Evolutionary conservation across 2,797 vertebrate genomes (phyloP), one percentile per base, ranked within the genome.

Genomic region (Petrocephalus sullivani): DNA sequence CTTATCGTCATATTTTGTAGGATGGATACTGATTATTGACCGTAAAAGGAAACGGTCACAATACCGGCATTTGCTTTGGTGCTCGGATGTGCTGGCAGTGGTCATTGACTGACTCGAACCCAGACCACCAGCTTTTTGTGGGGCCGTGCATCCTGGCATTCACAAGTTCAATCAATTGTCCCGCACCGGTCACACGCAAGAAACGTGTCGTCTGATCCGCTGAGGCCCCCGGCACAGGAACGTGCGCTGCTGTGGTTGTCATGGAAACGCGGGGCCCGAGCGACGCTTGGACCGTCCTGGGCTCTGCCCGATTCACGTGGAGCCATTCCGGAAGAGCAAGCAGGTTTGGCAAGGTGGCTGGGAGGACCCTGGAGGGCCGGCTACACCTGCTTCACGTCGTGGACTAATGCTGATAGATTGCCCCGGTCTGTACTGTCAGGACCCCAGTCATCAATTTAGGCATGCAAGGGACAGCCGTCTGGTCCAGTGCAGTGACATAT

Each of bases 381-480:
- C 46, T 88, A 88, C 87, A 85, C 87, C 87, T 88, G 87, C 60
- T 88, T 41, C 75, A 33, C 51, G 28, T 37, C 57, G 4, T 49
- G 14, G 56, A 4, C 57, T 83, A 53, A 61, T 60, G 64, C 23
- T 85, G 87, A 67, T 61, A 81, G 87, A 64, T 88, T 54, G 49
- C 54, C 81, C 58, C 56, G 33, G 57, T 23, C 61, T 23, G 37
- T 67, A 49, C 87, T 88, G 82, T 83, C 87, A 88, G 14, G 57
- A 49, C 87, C 49, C 21, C 81, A 54, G 87, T 67, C 81, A 64
- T 67, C 87, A 85, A 57, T 85, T 51, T 61, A 82, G 19, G 23
- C 51, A 57, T 58, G 21, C 56, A 58, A 51, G 19, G 82, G 58
- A 85, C 58, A 53, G 23, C 49, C 81, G 78, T 64, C 57, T 88